phyloP scores from a whole-genome alignment of 2,888 invertebrate species.

The Zeuzera pyrina region DNA sequence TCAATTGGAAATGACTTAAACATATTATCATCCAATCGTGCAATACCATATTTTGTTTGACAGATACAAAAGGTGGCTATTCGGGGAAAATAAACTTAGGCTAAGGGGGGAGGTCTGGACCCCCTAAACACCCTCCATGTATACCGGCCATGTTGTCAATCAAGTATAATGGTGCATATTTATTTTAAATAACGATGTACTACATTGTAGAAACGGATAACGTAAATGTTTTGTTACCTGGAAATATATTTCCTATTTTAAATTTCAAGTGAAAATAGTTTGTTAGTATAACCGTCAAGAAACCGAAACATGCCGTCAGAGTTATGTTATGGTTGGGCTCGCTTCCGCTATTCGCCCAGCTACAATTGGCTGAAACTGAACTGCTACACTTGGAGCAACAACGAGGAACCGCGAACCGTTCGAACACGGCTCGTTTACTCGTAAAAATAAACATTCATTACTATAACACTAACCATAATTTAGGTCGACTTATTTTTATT shows the following conservation, averaged over 20 bases:
- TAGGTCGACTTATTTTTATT: slow-evolving; percentile 15
- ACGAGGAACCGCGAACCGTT: slow-evolving; percentile 30
- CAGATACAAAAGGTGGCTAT: too few relatives aligned
- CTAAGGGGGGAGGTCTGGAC: too few relatives aligned
- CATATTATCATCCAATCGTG: too few relatives aligned
- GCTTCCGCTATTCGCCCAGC: slow-evolving; percentile 48
- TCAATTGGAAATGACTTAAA: too few relatives aligned
- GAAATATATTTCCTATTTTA: slow-evolving; percentile 28
- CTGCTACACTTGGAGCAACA: slow-evolving; percentile 24
- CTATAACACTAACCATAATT: slow-evolving; percentile 17
- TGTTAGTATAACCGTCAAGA: slow-evolving; percentile 57
- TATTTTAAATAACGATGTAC: too few relatives aligned
- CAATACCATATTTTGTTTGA: too few relatives aligned
- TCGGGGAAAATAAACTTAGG: too few relatives aligned
- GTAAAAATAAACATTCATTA: slow-evolving; percentile 48
- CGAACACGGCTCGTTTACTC: slow-evolving; percentile 39
- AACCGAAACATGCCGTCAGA: slow-evolving; percentile 45
- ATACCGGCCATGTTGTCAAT: too few relatives aligned
- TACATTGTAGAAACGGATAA: too few relatives aligned
- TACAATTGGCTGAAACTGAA: slow-evolving; percentile 11
- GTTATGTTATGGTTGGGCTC: slow-evolving; percentile 58
- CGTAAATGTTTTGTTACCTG: background rate
- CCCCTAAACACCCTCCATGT: too few relatives aligned
- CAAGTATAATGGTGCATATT: too few relatives aligned
- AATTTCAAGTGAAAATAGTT: slow-evolving; percentile 53